phyloP scores from a whole-genome alignment of 2,113 vertebrate genomes.

The Brienomyrus brachyistius region DNA sequence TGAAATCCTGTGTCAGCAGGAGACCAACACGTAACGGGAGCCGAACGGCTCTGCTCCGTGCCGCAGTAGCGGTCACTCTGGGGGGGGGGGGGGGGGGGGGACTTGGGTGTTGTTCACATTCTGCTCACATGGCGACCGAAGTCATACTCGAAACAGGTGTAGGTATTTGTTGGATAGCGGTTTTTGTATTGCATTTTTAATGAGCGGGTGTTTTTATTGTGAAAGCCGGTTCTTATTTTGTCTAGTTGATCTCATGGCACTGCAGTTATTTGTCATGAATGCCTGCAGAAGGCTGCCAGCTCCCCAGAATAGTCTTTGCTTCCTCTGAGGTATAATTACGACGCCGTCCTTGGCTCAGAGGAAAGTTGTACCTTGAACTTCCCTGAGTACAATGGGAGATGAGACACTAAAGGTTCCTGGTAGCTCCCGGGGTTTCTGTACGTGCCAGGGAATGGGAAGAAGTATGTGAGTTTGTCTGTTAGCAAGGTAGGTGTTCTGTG shows the following conservation, averaged over 20 bases:
- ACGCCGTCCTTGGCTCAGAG: not conserved
- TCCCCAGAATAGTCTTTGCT: not conserved
- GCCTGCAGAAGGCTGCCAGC: not conserved
- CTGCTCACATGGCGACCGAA: not conserved
- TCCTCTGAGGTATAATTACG: conserved; percentile 2
- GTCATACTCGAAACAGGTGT: not conserved
- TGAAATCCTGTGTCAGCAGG: not conserved
- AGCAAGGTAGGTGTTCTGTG: conserved; percentile 19
- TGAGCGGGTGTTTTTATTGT: not conserved
- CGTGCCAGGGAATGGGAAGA: not conserved
- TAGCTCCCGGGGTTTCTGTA: not conserved
- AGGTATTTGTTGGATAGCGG: not conserved
- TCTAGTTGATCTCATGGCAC: not conserved
- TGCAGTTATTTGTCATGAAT: not conserved
- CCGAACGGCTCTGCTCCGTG: not conserved
- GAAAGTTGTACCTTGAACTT: conserved; percentile 36
- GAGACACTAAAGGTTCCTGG: conserved; percentile 15
- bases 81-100: not conserved
- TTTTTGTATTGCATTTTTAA: not conserved
- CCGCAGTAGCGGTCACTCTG: not conserved
- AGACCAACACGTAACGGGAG: not conserved
- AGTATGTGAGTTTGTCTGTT: not conserved
- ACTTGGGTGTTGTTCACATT: not conserved
- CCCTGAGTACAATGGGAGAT: not conserved
- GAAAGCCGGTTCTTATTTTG: not conserved